These are phyloP conservation scores for Panzeria rudis DNA, from an alignment of 2,888 invertebrate species.

Conservation along the genomic window DNA sequence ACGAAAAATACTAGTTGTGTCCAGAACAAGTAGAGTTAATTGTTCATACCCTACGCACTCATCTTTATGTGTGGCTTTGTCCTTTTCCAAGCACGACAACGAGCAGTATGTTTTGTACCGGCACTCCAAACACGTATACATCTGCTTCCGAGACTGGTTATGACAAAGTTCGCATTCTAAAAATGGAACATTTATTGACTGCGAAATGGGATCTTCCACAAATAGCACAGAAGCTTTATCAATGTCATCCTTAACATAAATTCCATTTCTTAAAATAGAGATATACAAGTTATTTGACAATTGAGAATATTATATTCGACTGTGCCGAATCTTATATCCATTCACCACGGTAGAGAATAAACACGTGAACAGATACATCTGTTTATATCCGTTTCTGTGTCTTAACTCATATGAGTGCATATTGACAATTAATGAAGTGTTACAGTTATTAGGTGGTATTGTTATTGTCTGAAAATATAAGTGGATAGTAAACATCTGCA, in stretches of 20 bases:
- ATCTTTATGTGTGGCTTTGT: slow-evolving; percentile 56
- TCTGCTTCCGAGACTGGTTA: slow-evolving; percentile 40
- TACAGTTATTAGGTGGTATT: too few relatives aligned
- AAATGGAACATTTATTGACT: slow-evolving; percentile 66
- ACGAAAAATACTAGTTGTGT: slow-evolving; percentile 69
- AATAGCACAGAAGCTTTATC: slow-evolving; percentile 61
- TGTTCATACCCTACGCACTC: slow-evolving; percentile 72
- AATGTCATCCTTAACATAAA: slow-evolving; percentile 61
- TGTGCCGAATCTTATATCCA: too few relatives aligned
- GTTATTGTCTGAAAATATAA: too few relatives aligned
- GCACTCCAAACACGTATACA: slow-evolving; percentile 73
- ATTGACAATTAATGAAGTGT: too few relatives aligned
- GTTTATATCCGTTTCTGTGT: too few relatives aligned
- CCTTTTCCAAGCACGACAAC: slow-evolving; percentile 67
- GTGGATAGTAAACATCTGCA: too few relatives aligned
- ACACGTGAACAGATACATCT: too few relatives aligned
- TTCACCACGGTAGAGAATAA: neutral
- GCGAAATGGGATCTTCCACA: slow-evolving; percentile 62
- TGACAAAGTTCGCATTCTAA: slow-evolving; percentile 71
- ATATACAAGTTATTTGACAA: neutral
- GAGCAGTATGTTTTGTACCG: slow-evolving; percentile 74
- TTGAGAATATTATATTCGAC: neutral
- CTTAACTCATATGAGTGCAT: too few relatives aligned
- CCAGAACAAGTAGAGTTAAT: slow-evolving; percentile 68
- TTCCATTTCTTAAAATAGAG: slow-evolving; percentile 33